A percentile compares a stretch with the other conserved stretches of the same genome.
phyloP scores from a whole-genome alignment of 2,113 vertebrate genomes.

The Sclerurus mexicanus region DNA sequence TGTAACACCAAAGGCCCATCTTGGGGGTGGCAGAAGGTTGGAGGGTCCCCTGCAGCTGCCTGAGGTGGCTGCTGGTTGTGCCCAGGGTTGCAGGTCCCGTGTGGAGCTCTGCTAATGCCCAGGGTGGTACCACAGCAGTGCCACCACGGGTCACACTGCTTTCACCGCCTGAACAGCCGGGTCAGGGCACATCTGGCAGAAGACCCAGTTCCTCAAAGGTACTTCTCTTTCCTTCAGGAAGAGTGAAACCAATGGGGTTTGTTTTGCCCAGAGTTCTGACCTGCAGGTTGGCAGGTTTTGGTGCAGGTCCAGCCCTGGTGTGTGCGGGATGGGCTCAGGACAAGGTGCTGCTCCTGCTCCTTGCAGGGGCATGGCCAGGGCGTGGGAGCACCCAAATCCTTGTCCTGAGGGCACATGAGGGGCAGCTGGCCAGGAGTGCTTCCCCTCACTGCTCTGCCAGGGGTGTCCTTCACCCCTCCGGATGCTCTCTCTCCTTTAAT shows the following conservation, averaged over 20 bases:
- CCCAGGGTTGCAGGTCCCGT: rapidly evolving
- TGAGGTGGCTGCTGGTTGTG: not conserved
- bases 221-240: not conserved
- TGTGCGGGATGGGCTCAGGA: rapidly evolving
- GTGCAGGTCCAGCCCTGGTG: rapidly evolving
- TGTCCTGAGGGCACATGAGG: not conserved
- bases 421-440: rapidly evolving
- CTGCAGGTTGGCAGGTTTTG: rapidly evolving
- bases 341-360: not conserved
- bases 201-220: not conserved
- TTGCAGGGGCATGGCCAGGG: not conserved
- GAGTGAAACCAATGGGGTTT: not conserved
- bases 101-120: not conserved
- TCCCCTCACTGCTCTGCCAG: not conserved
- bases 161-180: not conserved
- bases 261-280: not conserved
- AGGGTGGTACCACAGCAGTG: not conserved
- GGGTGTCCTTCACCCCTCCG: not conserved
- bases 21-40: not conserved
- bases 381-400: rapidly evolving
- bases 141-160: not conserved
- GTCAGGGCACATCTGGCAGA: not conserved
- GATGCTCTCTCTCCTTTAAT: not conserved
- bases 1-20: not conserved
- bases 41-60: too few relatives aligned